Evolutionary conservation across 2,888 invertebrate genomes (phyloP).

Genomic region (Brachyptera risi): DNA sequence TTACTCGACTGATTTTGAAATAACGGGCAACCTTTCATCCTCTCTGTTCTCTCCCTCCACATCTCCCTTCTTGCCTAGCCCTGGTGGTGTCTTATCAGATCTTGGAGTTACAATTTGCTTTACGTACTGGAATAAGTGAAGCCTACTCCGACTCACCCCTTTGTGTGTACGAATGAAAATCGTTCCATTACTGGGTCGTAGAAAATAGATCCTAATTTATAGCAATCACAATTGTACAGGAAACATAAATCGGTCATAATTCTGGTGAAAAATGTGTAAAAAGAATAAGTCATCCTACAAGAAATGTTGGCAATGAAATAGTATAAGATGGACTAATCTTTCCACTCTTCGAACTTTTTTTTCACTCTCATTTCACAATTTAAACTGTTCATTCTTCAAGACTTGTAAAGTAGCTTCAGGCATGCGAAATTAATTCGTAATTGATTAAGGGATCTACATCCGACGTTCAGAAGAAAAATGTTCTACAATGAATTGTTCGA

Average conservation of each 20-base stretch:
- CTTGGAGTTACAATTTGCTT: conserved; percentile 10
- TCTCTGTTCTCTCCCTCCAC: not conserved
- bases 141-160: not conserved
- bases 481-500: too few species aligned
- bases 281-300: not conserved
- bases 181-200: not conserved
- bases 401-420: too few species aligned
- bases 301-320: not conserved
- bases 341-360: too few species aligned
- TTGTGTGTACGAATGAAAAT: not conserved
- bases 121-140: conserved; percentile 19
- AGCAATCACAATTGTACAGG: not conserved
- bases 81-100: not conserved
- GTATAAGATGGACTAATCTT: too few species aligned
- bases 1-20: not conserved
- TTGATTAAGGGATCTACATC: too few species aligned
- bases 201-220: not conserved
- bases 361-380: too few species aligned
- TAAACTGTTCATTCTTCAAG: too few species aligned
- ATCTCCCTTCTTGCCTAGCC: not conserved
- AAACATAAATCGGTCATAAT: not conserved
- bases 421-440: too few species aligned
- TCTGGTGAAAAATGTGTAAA: not conserved
- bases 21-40: not conserved
- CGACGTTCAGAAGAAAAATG: too few species aligned